Base-by-base conservation (phyloP, 2,797 vertebrate genomes). In the Danio kyathit region DNA sequence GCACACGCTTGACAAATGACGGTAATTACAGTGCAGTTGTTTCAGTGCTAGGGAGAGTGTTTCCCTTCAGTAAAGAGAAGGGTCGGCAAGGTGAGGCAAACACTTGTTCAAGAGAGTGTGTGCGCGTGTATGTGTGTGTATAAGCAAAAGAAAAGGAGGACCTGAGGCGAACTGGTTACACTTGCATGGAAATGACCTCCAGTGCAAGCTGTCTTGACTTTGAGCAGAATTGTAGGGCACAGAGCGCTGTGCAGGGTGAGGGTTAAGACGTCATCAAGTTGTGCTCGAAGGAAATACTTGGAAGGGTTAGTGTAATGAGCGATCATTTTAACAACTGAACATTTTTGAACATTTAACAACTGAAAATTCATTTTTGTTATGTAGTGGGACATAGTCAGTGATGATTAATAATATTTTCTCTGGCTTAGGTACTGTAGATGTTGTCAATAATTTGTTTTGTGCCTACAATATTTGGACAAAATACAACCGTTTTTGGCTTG, bases 1-100 rank as follows among this genome's bases (percentile, higher is more conserved):
- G 92, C 79, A 86, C 89, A 81, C 90, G 91, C 90, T 92, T 98
- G 96, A 97, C 95, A 96, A 97, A 98, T 95, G 91, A 95, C 94
- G 89, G 91, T 95, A 97, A 97, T 98, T 97, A 97, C 92, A 92
- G 91, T 77, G 91, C 94, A 94, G 90, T 88, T 86, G 88, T 91
- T 90, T 89, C 81, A 78, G 59, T 44, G 66, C 51, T 77, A 80
- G 78, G 57, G 46, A 59, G 70, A 73, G 73, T 69, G 65, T 82
- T 86, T 87, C 69, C 81, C 67, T 83, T 81, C 78, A 70, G 74
- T 72, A 74, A 80, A 81, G 69, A 82, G 56, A 73, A 57, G 38
- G 67, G 59, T 72, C 56, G 19, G 69, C 74, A 48, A 66, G 61
- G 80, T 74, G 56, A 67, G 17, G 48, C 63, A 77, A 73, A 80